Evolutionary conservation across 1,140 invertebrate species (phyloP), one percentile per base, ranked within the genome.

Genomic region (Diorhabda elongata): DNA sequence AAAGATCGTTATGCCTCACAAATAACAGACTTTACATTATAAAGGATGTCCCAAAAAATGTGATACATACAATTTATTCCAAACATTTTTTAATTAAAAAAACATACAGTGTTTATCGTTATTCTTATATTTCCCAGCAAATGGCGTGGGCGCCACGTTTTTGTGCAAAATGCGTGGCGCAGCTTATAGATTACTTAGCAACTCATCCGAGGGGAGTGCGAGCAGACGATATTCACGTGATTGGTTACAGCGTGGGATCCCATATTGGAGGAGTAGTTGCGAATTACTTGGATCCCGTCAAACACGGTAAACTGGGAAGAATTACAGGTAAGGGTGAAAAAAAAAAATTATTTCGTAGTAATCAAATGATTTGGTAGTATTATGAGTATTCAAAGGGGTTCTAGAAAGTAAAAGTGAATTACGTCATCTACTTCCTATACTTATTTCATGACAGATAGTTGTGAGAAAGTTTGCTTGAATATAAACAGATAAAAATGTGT

Each of bases 121-220:
- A 60, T 7, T 2, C 26, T 42, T 9, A 56, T 64, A n/a, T 64
- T 61, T 65, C 47, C 62, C 56, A 77, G 74, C 87, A 91, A 86
- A 89, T 94, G 84, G 89, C 91, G 73, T 94, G 92, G 92, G 88
- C 90, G 5, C 92, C 92, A 8, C 85, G 92, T 58, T 94, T 94
- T 74, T 87, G 86, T 77, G 89, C 87, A 61, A 85, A 89, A 76
- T 94, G 92, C 80, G 91, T 93, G 73, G 89, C 91, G 42, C 92
- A 94, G 79, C 81, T 94, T 76, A 85, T 93, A 58, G 88, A 88
- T 71, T 94, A 94, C 76, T 79, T 95, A 71, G 87, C 87, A 57
- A 85, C 88, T 68, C 91, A 94, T 84, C 92, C 91, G 0, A 86
- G 90, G 62, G 87, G 90, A 0, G 86, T 91, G 2, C 85, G 82